Evolutionary conservation across 2,888 invertebrate genomes (phyloP).

Genomic region (Tenthredo distinguenda): DNA sequence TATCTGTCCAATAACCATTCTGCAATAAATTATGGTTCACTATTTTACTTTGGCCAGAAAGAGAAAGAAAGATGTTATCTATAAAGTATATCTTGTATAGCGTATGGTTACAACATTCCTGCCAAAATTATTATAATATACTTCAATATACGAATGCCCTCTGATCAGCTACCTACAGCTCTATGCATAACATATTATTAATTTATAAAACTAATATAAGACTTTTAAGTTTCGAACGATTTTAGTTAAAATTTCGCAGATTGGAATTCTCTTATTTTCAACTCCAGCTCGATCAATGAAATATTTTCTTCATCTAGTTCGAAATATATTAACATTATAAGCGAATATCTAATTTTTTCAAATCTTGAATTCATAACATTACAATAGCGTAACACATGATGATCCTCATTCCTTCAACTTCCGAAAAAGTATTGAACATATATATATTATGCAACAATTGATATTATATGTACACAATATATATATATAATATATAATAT

Average conservation of each 20-base stretch:
- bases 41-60: neutral
- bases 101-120: conserved; percentile 74
- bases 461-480: conserved; percentile 27
- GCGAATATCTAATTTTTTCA: neutral
- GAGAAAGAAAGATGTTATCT: conserved; percentile 16
- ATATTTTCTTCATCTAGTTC: neutral
- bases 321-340: neutral
- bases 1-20: neutral
- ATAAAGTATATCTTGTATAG: conserved; percentile 27
- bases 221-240: neutral
- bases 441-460: conserved; percentile 10
- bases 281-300: neutral
- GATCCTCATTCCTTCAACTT: neutral
- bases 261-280: neutral
- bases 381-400: neutral
- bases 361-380: neutral
- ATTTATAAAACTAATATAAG: neutral
- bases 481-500: conserved; percentile 19
- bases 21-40: conserved; percentile 8
- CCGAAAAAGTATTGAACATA: neutral
- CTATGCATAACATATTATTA: neutral
- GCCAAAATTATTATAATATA: conserved; percentile 73
- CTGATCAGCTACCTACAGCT: neutral
- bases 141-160: conserved; percentile 11
- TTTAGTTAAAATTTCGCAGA: neutral